phyloP scores from a whole-genome alignment of 2,888 invertebrate species.

The Orthonychiurus folsomi region DNA sequence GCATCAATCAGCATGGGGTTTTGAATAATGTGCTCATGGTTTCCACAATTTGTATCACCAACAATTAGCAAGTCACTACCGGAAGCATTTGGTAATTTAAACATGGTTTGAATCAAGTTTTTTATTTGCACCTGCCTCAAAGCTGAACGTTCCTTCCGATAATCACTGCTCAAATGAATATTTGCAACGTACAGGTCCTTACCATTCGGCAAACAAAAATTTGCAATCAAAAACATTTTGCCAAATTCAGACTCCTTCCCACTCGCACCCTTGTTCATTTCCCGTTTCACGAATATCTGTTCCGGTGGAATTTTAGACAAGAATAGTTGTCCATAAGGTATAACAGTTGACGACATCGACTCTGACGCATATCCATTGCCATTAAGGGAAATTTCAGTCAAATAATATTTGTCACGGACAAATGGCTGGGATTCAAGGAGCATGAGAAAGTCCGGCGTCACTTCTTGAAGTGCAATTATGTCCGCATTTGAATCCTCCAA shows the following conservation, averaged over 20 bases:
- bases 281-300: neutral
- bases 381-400: constrained; percentile 6
- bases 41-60: constrained; percentile 13
- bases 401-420: constrained; percentile 5
- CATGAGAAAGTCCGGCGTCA: neutral
- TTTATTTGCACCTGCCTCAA: neutral
- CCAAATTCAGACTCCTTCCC: neutral
- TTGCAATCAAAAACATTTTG: too few species aligned
- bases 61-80: constrained; percentile 1
- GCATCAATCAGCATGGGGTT: neutral
- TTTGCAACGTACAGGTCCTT: neutral
- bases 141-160: neutral
- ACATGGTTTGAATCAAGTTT: neutral
- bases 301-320: constrained; percentile 1
- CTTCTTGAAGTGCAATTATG: constrained; percentile 11
- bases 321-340: constrained; percentile 7
- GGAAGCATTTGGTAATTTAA: neutral
- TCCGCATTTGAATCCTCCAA: constrained; percentile 10
- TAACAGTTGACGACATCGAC: neutral
- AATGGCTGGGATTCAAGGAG: neutral
- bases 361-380: too few species aligned
- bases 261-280: neutral
- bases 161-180: constrained; percentile 5
- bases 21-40: neutral
- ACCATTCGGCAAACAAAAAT: too few species aligned